Evolutionary conservation across 64 coral and sea anemone species (phyloP), one percentile per base, ranked within the genome.

Genomic region (Montipora foliosa): DNA sequence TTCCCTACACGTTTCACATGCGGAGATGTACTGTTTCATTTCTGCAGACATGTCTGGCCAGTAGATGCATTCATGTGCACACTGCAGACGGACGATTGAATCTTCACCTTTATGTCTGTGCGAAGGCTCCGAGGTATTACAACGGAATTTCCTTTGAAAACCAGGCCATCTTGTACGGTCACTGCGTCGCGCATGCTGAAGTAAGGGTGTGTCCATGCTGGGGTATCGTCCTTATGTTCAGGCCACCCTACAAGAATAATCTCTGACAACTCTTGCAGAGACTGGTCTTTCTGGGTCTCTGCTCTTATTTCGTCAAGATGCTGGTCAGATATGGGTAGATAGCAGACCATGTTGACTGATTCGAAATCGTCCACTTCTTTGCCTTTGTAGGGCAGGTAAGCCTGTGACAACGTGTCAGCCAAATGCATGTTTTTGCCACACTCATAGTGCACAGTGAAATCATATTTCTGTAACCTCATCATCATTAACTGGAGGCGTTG

Each of bases 371-470:
- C 53, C 53, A 57, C 53, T 57, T 0, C 53, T 57, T 57, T 57
- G 49, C 82, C 48, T 61, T 80, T 62, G 4, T 15, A 86, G 17
- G 74, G 72, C 91, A 57, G 53, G 53, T 57, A 57, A 57, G 53
- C 53, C 11, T 3, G 0, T 57, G 53, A 57, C 53, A 57, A 57
- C 53, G 3, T 57, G 53, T 57, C 53, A 2, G 91, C 83, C 11
- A 87, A n/a, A 24, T 92, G 73, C 81, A 92, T 74, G 90, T 85
- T 92, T n/a, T 50, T 77, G 50, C 14, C 81, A 67, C 49, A 60
- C 13, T 89, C 50, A 47, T 76, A 62, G 9, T 19, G n/a, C 6
- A 92, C 16, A 2, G 51, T 17, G 79, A 84, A 57, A 24, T 87
- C 91, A 4, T 87, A 87, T 5, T 87, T 75, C 6, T 93, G 91